phyloP scores from a whole-genome alignment of 2,797 vertebrate genomes.

The Argya squamiceps region DNA sequence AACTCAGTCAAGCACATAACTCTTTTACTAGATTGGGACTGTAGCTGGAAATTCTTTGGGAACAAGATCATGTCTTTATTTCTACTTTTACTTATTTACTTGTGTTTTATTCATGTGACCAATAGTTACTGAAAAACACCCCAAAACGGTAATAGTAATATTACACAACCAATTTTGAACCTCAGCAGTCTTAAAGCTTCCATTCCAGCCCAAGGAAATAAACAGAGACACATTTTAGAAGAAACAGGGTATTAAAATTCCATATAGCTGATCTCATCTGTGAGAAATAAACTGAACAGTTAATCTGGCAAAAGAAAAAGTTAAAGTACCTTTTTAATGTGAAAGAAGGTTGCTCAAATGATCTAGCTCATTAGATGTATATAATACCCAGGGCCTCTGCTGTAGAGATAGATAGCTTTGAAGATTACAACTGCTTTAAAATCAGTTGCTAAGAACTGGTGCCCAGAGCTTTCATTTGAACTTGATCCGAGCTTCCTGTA shows the following conservation, averaged over 20 bases:
- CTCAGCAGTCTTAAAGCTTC: background rate
- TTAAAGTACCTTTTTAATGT: conserved; percentile 20
- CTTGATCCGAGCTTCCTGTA: conserved; percentile 67
- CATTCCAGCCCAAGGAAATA: background rate
- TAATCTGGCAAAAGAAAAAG: conserved; percentile 16
- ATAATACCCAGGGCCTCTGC: conserved; percentile 51
- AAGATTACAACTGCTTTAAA: conserved; percentile 60
- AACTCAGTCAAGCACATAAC: background rate
- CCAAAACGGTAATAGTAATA: background rate
- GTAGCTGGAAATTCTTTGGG: background rate
- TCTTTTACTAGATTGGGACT: background rate
- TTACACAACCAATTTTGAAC: background rate
- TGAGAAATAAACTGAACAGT: conserved; percentile 16
- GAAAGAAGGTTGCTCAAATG: conserved; percentile 42
- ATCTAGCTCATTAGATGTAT: conserved; percentile 39
- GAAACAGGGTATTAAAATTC: conserved; percentile 5
- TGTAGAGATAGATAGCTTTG: conserved; percentile 62
- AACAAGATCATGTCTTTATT: background rate
- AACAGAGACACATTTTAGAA: background rate
- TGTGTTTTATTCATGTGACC: background rate
- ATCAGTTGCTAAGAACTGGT: conserved; percentile 53
- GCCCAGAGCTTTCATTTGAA: conserved; percentile 63
- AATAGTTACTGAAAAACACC: background rate
- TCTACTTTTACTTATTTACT: background rate
- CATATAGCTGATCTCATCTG: conserved; percentile 9